Evolutionary conservation across 1,140 invertebrate genomes (phyloP).

Genomic region (Venturia canescens): DNA sequence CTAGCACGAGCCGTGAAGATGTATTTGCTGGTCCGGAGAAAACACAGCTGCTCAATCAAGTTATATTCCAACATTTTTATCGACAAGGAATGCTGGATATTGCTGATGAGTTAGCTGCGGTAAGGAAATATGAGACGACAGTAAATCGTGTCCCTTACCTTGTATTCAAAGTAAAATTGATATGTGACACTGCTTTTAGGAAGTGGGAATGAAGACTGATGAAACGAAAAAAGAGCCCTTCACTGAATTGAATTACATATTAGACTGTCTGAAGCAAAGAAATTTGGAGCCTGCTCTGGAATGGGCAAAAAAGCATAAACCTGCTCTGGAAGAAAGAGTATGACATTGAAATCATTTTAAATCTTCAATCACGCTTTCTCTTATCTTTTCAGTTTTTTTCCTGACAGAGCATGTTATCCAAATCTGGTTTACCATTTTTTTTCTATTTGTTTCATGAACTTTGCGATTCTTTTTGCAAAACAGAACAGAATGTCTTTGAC

Average conservation of each 20-base stretch:
- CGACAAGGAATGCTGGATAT: conserved; percentile 95
- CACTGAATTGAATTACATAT: conserved; percentile 89
- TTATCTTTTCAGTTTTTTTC: conserved; percentile 46
- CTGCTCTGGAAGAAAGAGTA: conserved; percentile 79
- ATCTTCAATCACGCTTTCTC: conserved; percentile 5
- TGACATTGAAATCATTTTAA: conserved; percentile 11
- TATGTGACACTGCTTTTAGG: conserved; percentile 75
- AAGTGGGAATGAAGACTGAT: conserved; percentile 85
- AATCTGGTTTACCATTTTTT: too few species aligned
- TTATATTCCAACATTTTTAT: conserved; percentile 98
- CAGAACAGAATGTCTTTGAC: too few species aligned
- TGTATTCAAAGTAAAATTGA: not conserved
- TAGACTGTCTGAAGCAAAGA: conserved; percentile 87
- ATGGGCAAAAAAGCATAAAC: conserved; percentile 84
- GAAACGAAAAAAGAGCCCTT: conserved; percentile 88
- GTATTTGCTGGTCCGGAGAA: conserved; percentile 89
- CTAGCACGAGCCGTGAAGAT: conserved; percentile 91
- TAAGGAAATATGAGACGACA: conserved; percentile 63
- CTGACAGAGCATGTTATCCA: too few species aligned
- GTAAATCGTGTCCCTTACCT: conserved; percentile 20
- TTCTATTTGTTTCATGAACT: too few species aligned
- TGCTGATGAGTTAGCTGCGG: conserved; percentile 86
- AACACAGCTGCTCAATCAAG: conserved; percentile 90
- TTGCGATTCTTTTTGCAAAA: not conserved
- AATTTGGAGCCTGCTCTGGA: conserved; percentile 89